Base-by-base conservation (phyloP, 2,888 invertebrate genomes). In the Mythimna pallens region DNA sequence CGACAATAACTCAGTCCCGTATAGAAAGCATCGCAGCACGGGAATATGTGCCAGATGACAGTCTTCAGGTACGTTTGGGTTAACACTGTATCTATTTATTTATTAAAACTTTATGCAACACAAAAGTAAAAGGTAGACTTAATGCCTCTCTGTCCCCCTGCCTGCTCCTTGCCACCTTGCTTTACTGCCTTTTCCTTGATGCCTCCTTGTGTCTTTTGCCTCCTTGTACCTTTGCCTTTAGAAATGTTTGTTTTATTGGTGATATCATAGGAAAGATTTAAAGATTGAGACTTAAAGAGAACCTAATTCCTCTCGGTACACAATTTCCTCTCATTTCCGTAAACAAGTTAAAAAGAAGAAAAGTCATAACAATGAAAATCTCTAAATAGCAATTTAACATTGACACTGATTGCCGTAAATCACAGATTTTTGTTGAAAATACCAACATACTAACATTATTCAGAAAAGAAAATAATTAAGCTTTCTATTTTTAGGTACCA, bases 401-500 rank as follows among this genome's bases (percentile, higher is more conserved):
- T 36, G 7, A 30, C 9, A 52, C n/a, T n/a, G 17, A 54, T 40
- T 8, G 10, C 17, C 9, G n/a, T 52, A n/a, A 22, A 25, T n/a
- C n/a, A 14, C 20, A 25, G 14, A 30, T 5, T 9, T 43, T 54
- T 9, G 6, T 43, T 9, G 9, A 30, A 14, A 22, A 22, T 67
- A 67, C 17, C 43, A 30, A 68, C 54, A 43, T 68, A 55, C 17
- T 12, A 12, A 36, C 36, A 36, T 36, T 36, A 36, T 50, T 50
- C 20, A 50, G 34, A 36, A 59, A 59, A n/a, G 1, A n/a, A 59
- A 22, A 14, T 69, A 65, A 47, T 59, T 0, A 36, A 12, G 14
- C 9, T n/a, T 20, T 78, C 3, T 69, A 14, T 58, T 72, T 81
- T 40, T 54, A 80, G 81, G 54, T 65, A 57, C 74, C 61, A 55